Evolutionary conservation across 2,113 vertebrate genomes (phyloP), one percentile per base, ranked within the genome.

Genomic region (Datnioides undecimradiatus): DNA sequence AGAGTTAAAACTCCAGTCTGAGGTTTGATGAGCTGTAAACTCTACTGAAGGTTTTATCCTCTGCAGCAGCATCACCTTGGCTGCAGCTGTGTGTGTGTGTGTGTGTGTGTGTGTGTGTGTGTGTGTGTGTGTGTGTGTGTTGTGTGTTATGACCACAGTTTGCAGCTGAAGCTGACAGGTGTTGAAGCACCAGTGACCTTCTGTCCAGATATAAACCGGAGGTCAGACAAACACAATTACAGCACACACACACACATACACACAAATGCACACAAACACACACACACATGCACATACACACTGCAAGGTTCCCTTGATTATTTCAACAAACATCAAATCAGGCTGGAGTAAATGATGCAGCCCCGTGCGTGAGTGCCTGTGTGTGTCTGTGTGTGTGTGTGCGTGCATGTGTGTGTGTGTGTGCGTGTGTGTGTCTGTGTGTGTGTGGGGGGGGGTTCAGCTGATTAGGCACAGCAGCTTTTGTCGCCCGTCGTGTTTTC

Each of bases 391-490:
- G 23, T 27, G 59, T 54, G 49, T 58, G 55, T 58, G 55, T 57
- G 33, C 36, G 34, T 23, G 57, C 38, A 34, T 59, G 33, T 59
- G 45, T 49, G 51, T 9, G 51, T 54, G 27, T 54, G 25, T 29
- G 46, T 19, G 34, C 54, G 58, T 54, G 25, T 1, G n/a, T 17
- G 62, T 59, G 33, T 59, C 17, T 49, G 51, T 9, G 51, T 54
- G 27, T 54, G 25, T 29, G 46, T 19, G 34, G 52, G 58, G 48
- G 25, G 1, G n/a, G 13, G 62, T n/a, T n/a, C n/a, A 93, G 87
- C 91, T 89, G 86, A 93, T 91, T 92, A 91, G 88, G 65, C 65
- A 38, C 83, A 69, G 83, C 71, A 46, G 84, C 84, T 89, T 78
- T 90, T 90, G 90, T 93, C 85, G 45, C 85, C 82, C 87, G 69